Percentiles rank a stretch among this genome's conserved stretches.
Conservation (phyloP, 1,140 invertebrate genomes). For the Eurosta solidaginis region DNA sequence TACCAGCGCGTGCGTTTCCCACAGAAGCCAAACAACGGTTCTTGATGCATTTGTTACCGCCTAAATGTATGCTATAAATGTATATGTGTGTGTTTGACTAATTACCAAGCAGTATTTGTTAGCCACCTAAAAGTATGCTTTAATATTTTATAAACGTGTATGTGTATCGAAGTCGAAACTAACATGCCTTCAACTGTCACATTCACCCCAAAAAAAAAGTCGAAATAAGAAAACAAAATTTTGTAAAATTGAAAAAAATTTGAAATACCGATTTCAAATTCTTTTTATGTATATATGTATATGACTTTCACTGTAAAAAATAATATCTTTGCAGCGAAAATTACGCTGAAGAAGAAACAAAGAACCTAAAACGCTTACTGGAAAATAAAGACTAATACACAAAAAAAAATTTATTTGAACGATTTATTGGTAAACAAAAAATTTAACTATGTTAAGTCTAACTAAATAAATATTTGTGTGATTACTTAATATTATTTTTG, state of each 20-base stretch:
- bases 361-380: conserved; percentile 30
- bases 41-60: neutral
- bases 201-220: conserved; percentile 31
- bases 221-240: conserved; percentile 17
- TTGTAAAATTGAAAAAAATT: neutral
- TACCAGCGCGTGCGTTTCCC: neutral
- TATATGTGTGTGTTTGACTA: neutral
- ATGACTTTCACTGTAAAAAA: neutral
- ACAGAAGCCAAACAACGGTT: neutral
- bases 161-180: conserved; percentile 35
- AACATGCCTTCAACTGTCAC: conserved; percentile 36
- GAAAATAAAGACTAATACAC: conserved; percentile 30
- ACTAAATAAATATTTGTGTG: neutral
- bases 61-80: neutral
- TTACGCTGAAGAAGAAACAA: neutral
- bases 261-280: neutral
- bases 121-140: conserved; percentile 18
- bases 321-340: neutral
- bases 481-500: too few relatives aligned
- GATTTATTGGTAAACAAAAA: neutral
- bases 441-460: neutral
- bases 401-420: neutral
- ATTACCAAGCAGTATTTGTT: neutral
- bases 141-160: neutral
- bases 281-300: neutral